Base-by-base conservation (phyloP, 2,113 vertebrate genomes). In the Corythornis madagascariensis region DNA sequence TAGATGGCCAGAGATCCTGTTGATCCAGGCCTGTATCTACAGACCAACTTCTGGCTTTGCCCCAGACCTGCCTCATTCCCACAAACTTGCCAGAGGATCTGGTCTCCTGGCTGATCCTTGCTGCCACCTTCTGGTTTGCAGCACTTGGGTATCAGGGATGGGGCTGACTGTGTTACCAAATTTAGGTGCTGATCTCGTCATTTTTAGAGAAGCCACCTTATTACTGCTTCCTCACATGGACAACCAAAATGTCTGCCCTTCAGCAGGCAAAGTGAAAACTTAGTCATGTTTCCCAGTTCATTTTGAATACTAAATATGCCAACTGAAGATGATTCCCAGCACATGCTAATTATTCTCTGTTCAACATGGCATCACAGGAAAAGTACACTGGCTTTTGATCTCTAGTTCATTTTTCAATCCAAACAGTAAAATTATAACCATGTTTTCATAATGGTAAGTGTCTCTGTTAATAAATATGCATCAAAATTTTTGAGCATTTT, bases 71-170 rank as follows among this genome's bases (percentile, higher is more conserved):
- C 35, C 63, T 57, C 57, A 35, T 24, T 55, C 16, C 26, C 56
- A 78, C 26, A 47, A 13, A 63, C 38, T 6, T 57, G 42, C 31
- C 29, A 29, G 14, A 74, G 17, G 10, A 63, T 38, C 38, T 42
- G 31, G 14, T 50, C 16, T 82, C 55, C 13, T 67, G 47, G 17
- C 33, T 60, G 59, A 83, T 40, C 35, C n/a, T 15, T 24, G 43
- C 35, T 72, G n/a, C 28, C 35, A 52, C 4, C 40, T 86, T 71
- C 50, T 47, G 25, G 28, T 56, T 83, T 71, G 71, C 19, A 38
- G 7, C 7, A 4, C 63, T 76, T 28, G 13, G 50, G n/a, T 26
- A 56, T 6, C 1, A 1, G 4, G 22, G 66, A 22, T 0, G 0
- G 4, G 8, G 7, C 15, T 31, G 42, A 8, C 21, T 47, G 21